Evolutionary conservation across 1,140 invertebrate species (phyloP).

Genomic region (Cotesia glomerata): DNA sequence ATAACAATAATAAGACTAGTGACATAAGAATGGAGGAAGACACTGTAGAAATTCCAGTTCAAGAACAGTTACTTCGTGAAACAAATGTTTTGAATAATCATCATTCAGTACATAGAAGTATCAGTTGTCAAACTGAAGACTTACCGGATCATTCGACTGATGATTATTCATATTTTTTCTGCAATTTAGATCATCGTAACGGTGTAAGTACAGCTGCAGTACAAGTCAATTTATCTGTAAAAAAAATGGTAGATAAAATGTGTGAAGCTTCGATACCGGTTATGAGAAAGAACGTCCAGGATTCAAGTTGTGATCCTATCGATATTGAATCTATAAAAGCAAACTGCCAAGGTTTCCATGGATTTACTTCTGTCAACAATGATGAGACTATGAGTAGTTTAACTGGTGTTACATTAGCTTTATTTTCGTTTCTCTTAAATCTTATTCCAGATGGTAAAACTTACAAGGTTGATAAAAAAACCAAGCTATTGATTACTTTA

Average conservation of each 20-base stretch:
- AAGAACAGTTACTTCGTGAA: background rate
- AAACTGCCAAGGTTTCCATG: conserved; percentile 4
- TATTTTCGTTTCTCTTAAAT: conserved; percentile 13
- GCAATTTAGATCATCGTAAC: background rate
- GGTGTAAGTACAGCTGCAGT: conserved; percentile 27
- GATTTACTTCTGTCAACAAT: background rate
- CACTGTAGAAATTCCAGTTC: background rate
- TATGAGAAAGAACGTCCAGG: background rate
- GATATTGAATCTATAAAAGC: background rate
- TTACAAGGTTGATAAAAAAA: conserved; percentile 17
- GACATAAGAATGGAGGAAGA: background rate
- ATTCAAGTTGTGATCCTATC: conserved; percentile 29
- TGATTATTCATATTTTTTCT: conserved; percentile 22
- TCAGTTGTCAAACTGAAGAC: conserved; percentile 25
- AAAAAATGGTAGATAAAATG: conserved; percentile 5
- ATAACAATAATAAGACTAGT: background rate
- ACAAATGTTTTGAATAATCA: background rate
- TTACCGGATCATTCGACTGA: background rate
- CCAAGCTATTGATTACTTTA: conserved; percentile 23
- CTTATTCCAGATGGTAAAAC: conserved; percentile 1
- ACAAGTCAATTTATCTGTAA: conserved; percentile 25
- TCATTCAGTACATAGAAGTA: background rate
- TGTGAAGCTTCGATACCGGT: background rate
- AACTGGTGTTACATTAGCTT: background rate
- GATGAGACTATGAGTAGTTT: background rate